Base-by-base conservation (phyloP, 2,113 vertebrate genomes). In the Zosterops borbonicus region DNA sequence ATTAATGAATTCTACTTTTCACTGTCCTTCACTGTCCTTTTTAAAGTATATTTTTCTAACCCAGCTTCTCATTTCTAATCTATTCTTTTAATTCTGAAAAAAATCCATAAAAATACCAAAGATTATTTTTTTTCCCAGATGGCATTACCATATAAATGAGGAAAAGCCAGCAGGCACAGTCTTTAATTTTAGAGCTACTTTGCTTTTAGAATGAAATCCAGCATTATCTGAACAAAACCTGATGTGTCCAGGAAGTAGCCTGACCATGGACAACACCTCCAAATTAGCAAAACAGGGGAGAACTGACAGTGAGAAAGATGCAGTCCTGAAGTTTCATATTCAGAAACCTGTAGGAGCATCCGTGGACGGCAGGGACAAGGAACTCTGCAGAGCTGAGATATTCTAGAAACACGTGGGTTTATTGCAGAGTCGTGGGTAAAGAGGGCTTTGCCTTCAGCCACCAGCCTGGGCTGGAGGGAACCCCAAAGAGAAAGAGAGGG, bases 71-170 rank as follows among this genome's bases (percentile, higher is more conserved):
- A 58, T 63, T 92, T 91, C 31, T n/a, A 56, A 96, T 69, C 68
- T n/a, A 50, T 89, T 90, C 52, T 88, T 96, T 84, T 93, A 94
- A 95, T 94, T 96, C 87, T 91, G 71, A 5, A 86, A 55, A 92
- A 92, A 97, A 95, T 80, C 75, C 79, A 90, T n/a, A 52, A 80
- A 90, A 87, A 87, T 17, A 22, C 73, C 90, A n/a, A 87, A 95
- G 86, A 83, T 55, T 58, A 23, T 47, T 81, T 78, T 83, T 49
- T 70, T 11, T 42, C 55, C 59, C 46, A 92, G 95, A 94, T 90
- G 46, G 58, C 69, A 92, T 96, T 95, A 96, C 69, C 94, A 91
- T 80, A 90, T 82, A 89, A 91, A 92, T 52, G 67, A 96, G 78
- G 65, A 96, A 91, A 92, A 97, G 46, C 49, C 94, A 97, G 58